Evolutionary conservation across 2,888 invertebrate genomes (phyloP).

Genomic region (Epicampocera succincta): DNA sequence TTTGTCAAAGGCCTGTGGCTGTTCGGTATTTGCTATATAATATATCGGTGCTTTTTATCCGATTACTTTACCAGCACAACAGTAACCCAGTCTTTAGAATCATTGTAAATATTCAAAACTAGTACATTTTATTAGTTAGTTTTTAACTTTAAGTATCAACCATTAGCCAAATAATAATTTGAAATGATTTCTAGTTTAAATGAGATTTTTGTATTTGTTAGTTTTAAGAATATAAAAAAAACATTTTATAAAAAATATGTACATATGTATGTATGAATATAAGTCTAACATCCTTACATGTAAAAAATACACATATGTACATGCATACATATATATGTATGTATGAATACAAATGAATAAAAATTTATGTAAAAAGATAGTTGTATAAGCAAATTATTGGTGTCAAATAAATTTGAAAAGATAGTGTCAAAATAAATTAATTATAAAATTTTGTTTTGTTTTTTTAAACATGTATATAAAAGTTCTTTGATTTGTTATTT

Average conservation of each 20-base stretch:
- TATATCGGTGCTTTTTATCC: conserved; percentile 76
- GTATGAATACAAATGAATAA: too few relatives aligned
- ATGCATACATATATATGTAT: neutral
- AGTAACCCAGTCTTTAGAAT: conserved; percentile 62
- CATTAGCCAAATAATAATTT: conserved; percentile 50
- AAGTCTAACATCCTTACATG: too few relatives aligned
- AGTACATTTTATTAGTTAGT: conserved; percentile 15
- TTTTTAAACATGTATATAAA: too few relatives aligned
- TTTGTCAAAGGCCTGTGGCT: conserved; percentile 87
- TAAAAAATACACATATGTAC: too few relatives aligned
- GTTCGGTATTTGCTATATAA: conserved; percentile 83
- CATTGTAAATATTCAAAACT: conserved; percentile 45
- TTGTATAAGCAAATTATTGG: conserved; percentile 42
- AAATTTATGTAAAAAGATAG: conserved; percentile 13
- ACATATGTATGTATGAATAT: neutral
- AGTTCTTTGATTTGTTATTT: too few relatives aligned
- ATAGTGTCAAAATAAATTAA: too few relatives aligned
- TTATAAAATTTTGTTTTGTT: too few relatives aligned
- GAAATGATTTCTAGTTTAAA: conserved; percentile 39
- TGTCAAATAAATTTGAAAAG: conserved; percentile 36
- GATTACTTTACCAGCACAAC: conserved; percentile 68
- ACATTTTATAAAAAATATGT: neutral
- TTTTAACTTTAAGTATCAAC: conserved; percentile 26
- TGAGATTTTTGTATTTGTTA: conserved; percentile 36
- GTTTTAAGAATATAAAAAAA: neutral